Evolutionary conservation across 2,113 vertebrate species (phyloP), one percentile per base, ranked within the genome.

Genomic region (Glareola pratincola): DNA sequence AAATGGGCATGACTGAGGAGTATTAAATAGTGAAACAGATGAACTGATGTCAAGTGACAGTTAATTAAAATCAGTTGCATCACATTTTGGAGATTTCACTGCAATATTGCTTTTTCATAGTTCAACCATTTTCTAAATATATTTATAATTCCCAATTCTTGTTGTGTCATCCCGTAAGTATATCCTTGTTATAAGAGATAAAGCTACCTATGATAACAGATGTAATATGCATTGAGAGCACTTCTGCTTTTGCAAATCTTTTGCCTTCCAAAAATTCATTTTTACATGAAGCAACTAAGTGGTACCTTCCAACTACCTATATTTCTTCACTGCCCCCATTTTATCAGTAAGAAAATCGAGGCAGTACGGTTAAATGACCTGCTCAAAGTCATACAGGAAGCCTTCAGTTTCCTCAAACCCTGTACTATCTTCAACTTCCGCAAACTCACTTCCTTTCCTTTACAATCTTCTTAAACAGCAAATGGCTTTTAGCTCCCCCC

Each of bases 401-500:
- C n/a, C n/a, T 87, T 32, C 88, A 69, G 82, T 77, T 96, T 94
- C 96, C 96, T 95, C 82, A 90, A 91, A 79, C 74, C 26, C 51
- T n/a, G 39, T 24, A 87, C 77, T 48, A 92, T 59, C 91, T 91
- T 75, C 74, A 75, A 72, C 89, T 97, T 97, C 94, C 5, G 15
- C 94, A 96, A 97, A 91, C 81, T 82, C 80, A 66, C 81, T 97
- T 96, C 91, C 91, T 95, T 32, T 60, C 6, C 43, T 83, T 86
- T 27, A 90, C 30, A 87, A 86, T 19, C 72, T 67, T 84, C 79
- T 78, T 48, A 12, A 90, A 45, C 23, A 92, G 66, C 66, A 56
- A 72, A 23, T 10, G 41, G 5, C 67, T 77, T 88, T 51, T 36
- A 64, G 48, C 19, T n/a, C 29, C 13, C 13, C 34, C 21, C 4